A percentile compares a stretch with the other conserved stretches of the same genome.
phyloP scores from a whole-genome alignment of 2,113 vertebrate species.

The Leptocoma aspasia region DNA sequence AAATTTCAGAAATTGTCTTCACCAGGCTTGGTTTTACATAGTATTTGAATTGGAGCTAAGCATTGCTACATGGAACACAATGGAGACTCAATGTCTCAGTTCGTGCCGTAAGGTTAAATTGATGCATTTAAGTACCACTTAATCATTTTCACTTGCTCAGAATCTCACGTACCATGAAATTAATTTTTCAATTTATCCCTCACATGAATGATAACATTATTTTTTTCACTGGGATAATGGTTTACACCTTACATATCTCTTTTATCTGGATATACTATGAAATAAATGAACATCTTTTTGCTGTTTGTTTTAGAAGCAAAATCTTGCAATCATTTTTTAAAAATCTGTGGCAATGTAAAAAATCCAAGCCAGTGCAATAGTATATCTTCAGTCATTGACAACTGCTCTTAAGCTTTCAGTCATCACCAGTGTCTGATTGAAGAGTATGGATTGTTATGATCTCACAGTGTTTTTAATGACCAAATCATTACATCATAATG shows the following conservation, averaged over 20 bases:
- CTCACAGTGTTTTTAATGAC: constrained; percentile 28
- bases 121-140: background rate
- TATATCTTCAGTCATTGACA: background rate
- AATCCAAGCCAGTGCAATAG: background rate
- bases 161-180: constrained; percentile 34
- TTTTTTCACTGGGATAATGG: background rate
- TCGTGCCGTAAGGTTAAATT: background rate
- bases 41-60: background rate
- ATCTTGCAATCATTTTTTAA: constrained; percentile 21
- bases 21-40: background rate
- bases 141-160: background rate
- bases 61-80: background rate
- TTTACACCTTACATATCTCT: background rate
- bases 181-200: constrained; percentile 36
- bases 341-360: background rate
- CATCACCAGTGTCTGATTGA: background rate
- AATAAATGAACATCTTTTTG: background rate
- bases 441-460: constrained; percentile 7
- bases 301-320: constrained; percentile 16
- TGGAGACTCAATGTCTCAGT: background rate
- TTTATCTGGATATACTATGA: background rate
- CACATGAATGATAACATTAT: constrained; percentile 7
- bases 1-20: background rate
- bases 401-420: background rate
- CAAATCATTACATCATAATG: constrained; percentile 28